Evolutionary conservation across 2,113 vertebrate genomes (phyloP).

Genomic region (Phyllostomus discolor): DNA sequence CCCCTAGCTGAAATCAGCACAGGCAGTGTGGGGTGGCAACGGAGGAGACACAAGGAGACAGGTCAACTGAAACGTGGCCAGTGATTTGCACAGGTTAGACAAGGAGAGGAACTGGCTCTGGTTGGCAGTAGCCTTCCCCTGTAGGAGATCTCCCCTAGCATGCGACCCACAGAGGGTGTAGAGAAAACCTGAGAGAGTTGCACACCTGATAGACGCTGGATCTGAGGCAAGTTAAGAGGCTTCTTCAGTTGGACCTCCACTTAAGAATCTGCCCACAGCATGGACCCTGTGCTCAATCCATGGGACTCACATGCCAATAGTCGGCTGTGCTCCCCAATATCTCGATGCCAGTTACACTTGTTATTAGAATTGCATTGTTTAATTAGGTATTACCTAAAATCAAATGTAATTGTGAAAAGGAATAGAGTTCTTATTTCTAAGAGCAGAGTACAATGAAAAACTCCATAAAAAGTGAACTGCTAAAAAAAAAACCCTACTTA

Average conservation of each 20-base stretch:
- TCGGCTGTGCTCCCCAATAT: neutral
- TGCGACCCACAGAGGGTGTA: neutral
- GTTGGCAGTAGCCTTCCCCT: fast-evolving
- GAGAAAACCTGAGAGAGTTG: neutral
- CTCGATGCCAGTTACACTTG: neutral
- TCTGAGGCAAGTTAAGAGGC: neutral
- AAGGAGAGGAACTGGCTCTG: neutral
- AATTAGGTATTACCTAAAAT: neutral
- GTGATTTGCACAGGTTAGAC: neutral
- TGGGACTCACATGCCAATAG: neutral
- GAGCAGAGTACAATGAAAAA: neutral
- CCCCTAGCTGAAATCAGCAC: neutral
- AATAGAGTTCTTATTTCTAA: neutral
- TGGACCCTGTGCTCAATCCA: neutral
- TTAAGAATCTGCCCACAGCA: neutral
- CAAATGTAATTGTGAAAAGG: neutral
- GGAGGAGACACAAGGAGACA: neutral
- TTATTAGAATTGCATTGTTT: neutral
- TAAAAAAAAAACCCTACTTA: neutral
- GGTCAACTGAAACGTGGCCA: neutral
- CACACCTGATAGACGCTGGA: neutral
- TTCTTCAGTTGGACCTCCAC: neutral
- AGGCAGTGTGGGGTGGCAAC: neutral
- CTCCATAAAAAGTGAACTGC: neutral
- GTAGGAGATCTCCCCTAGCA: neutral